phyloP scores from a whole-genome alignment of 2,797 vertebrate species.

The Argyrosomus regius region DNA sequence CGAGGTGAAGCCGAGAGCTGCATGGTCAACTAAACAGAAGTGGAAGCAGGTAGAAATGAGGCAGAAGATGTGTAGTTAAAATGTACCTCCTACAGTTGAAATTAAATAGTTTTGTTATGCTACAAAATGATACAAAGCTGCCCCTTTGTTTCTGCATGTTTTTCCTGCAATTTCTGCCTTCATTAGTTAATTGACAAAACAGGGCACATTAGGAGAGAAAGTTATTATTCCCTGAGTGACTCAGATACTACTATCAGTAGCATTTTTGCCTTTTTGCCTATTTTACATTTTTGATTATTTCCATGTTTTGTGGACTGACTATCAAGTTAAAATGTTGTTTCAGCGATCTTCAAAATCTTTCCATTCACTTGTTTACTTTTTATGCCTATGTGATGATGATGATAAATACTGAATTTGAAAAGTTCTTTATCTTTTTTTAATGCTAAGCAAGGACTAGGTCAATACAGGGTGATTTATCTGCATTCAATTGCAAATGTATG shows the following conservation, averaged over 20 bases:
- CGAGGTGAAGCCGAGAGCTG: slow-evolving; percentile 9
- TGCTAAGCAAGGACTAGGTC: background rate
- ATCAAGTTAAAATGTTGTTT: background rate
- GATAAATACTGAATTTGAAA: background rate
- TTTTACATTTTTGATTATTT: slow-evolving; percentile 15
- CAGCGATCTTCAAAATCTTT: background rate
- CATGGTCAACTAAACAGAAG: slow-evolving; percentile 20
- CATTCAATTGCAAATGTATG: background rate
- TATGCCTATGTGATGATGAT: slow-evolving; percentile 23
- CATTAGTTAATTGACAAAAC: slow-evolving; percentile 10
- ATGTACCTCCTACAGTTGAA: slow-evolving; percentile 3
- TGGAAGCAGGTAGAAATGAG: background rate
- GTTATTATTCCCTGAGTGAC: background rate
- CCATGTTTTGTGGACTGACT: background rate
- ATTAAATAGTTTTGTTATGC: slow-evolving; percentile 3
- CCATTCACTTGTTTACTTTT: slow-evolving; percentile 17
- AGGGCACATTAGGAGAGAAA: background rate
- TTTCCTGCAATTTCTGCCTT: background rate
- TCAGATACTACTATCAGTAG: background rate
- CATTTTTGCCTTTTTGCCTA: background rate
- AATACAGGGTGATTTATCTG: background rate
- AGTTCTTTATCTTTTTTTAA: background rate
- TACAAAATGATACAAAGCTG: background rate
- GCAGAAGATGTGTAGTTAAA: background rate
- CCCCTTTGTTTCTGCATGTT: background rate